Percentiles rank a stretch among this genome's conserved stretches.
These are phyloP conservation scores for Propithecus coquereli DNA, from an alignment of 2,113 vertebrate genomes.

Conservation along the genomic window DNA sequence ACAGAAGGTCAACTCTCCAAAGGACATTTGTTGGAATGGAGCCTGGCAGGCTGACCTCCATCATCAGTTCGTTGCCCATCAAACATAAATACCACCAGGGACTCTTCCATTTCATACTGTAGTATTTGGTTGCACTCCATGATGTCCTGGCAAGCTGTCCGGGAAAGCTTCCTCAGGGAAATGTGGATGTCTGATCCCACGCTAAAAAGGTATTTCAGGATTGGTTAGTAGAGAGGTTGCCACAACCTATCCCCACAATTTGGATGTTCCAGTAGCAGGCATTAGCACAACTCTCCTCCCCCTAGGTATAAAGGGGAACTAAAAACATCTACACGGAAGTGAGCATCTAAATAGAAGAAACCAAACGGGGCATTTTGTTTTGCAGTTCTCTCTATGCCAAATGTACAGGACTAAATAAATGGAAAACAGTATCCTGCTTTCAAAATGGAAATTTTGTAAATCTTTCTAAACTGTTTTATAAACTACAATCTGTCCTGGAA, in stretches of 20 bases:
- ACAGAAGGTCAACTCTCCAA: neutral
- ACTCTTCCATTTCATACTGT: neutral
- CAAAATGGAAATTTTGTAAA: conserved; percentile 10
- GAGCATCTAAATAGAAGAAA: neutral
- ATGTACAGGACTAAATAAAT: neutral
- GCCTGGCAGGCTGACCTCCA: neutral
- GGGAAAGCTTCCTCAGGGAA: neutral
- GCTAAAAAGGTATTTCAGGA: neutral
- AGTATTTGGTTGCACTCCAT: neutral
- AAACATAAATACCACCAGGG: neutral
- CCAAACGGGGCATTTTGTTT: neutral
- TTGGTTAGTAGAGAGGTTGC: neutral
- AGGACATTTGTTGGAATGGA: neutral
- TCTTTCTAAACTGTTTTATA: neutral
- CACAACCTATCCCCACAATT: neutral
- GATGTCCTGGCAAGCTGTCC: neutral
- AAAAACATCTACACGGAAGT: neutral
- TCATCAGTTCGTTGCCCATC: neutral
- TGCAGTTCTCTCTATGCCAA: neutral
- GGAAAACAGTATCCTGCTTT: neutral
- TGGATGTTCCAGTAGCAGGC: neutral
- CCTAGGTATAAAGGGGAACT: neutral
- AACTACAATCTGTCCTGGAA: neutral
- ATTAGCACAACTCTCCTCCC: neutral
- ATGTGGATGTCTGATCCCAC: neutral